Evolutionary conservation across 2,797 vertebrate species (phyloP), one percentile per base, ranked within the genome.

Genomic region (Xenopus petersii): DNA sequence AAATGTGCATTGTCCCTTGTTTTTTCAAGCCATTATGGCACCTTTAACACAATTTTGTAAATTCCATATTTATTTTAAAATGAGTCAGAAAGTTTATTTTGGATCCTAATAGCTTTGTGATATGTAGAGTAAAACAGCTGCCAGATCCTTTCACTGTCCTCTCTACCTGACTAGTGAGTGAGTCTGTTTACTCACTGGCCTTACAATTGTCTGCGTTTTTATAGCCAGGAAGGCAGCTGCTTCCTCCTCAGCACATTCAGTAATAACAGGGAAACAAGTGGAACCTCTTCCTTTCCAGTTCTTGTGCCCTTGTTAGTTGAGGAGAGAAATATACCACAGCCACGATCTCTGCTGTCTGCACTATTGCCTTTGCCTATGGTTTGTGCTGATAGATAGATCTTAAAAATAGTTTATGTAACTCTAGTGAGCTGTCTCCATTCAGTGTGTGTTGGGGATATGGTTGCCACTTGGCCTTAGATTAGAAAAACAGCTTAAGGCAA

Each of bases 181-280:
- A 78, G 70, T 68, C 64, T 78, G 66, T 79, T 79, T 79, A 79
- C 76, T 74, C 67, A 70, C 66, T 54, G 46, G 51, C 21, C 55
- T 46, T 24, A 69, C 58, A 69, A 74, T 74, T 59, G 71, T 74
- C 76, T 59, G 47, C 54, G 33, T 64, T 63, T 74, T 64, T 24
- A 70, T 65, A 74, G 61, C 24, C 77, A 79, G 77, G 77, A 79
- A 65, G n/a, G 47, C 77, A 79, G 77, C 77, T 79, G 77, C 71
- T 79, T 79, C 77, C 77, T 79, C 47, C 66, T 79, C 17, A 36
- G 36, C 66, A 74, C 54, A 70, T 51, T 70, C 17, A 24, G 49
- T 78, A 73, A 69, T 78, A 67, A 79, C 70, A 74, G 71, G 77
- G 71, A 79, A 79, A 54, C 62, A 30, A 79, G 67, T 26, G 54